Percentiles rank a stretch among this genome's conserved stretches.
Evolutionary conservation across 2,797 vertebrate genomes (phyloP).

Genomic region (Lacerta agilis): DNA sequence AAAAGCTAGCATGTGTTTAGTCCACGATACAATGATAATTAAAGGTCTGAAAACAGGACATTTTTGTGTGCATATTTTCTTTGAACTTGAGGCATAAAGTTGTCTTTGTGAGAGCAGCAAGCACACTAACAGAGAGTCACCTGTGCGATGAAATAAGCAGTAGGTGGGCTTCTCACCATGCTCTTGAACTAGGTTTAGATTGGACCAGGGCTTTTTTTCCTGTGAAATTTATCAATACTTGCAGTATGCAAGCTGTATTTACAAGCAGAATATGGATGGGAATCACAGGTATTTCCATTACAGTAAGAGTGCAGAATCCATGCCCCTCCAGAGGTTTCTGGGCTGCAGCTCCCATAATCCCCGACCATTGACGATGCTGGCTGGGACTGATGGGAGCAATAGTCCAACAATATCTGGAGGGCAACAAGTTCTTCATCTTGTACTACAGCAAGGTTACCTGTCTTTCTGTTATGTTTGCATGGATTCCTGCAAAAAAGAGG

Average conservation of each 20-base stretch:
- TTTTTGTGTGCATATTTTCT: not conserved
- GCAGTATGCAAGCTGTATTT: not conserved
- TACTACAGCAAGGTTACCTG: not conserved
- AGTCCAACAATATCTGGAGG: no score
- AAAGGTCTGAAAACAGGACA: not conserved
- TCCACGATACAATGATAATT: not conserved
- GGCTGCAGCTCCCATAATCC: not conserved
- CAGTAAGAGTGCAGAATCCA: not conserved
- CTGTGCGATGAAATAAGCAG: not conserved
- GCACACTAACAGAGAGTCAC: not conserved
- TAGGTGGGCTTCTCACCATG: not conserved
- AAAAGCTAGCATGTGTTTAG: not conserved
- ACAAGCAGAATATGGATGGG: not conserved
- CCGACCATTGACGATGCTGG: no score
- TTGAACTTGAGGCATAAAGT: not conserved
- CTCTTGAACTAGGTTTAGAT: not conserved
- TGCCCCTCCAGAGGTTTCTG: not conserved
- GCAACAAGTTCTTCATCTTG: not conserved
- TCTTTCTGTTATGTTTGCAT: not conserved
- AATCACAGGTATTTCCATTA: not conserved
- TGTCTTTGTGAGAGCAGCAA: not conserved
- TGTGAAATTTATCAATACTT: not conserved
- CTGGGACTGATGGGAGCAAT: no score
- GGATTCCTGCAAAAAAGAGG: not conserved
- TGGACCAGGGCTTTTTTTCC: not conserved